These are phyloP conservation scores for Archips crataeganus DNA, from an alignment of 2,888 invertebrate species.

Conservation along the genomic window DNA sequence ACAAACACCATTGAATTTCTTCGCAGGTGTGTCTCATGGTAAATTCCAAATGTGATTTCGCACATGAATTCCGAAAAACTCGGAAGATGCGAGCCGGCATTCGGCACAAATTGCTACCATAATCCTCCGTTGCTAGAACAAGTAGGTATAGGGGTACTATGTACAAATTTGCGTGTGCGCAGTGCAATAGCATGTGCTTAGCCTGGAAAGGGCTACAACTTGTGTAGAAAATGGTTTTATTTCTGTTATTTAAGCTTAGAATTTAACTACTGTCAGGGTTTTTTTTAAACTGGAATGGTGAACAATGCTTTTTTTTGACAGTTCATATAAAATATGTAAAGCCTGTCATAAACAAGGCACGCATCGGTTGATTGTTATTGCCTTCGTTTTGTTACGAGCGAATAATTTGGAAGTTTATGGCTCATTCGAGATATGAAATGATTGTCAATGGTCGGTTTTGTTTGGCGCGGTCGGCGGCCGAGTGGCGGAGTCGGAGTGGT, in stretches of 20 bases:
- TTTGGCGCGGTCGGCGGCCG: constrained; percentile 50
- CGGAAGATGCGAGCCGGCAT: too few relatives aligned
- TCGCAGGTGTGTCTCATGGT: too few relatives aligned
- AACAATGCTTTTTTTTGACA: constrained; percentile 5
- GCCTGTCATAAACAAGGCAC: constrained; percentile 36
- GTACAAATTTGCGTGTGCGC: background rate
- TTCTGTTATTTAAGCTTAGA: background rate
- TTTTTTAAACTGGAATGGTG: background rate
- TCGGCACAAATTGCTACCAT: background rate
- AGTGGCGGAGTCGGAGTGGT: constrained; percentile 54
- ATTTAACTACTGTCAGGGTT: background rate
- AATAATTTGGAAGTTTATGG: constrained; percentile 40
- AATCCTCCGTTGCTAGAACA: background rate
- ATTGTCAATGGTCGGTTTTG: constrained; percentile 43
- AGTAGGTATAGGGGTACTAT: background rate
- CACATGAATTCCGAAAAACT: too few relatives aligned
- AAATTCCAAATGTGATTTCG: too few relatives aligned
- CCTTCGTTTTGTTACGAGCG: constrained; percentile 40
- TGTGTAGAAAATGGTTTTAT: background rate
- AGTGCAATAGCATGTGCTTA: background rate
- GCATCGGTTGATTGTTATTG: constrained; percentile 39
- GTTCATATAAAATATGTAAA: constrained; percentile 30
- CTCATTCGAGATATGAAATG: constrained; percentile 33
- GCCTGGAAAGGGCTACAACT: background rate
- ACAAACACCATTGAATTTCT: too few relatives aligned